These are phyloP conservation scores for Oscarella lobularis DNA, from an alignment of 37 sponge, comb jelly and placozoan genomes.

Conservation along the genomic window DNA sequence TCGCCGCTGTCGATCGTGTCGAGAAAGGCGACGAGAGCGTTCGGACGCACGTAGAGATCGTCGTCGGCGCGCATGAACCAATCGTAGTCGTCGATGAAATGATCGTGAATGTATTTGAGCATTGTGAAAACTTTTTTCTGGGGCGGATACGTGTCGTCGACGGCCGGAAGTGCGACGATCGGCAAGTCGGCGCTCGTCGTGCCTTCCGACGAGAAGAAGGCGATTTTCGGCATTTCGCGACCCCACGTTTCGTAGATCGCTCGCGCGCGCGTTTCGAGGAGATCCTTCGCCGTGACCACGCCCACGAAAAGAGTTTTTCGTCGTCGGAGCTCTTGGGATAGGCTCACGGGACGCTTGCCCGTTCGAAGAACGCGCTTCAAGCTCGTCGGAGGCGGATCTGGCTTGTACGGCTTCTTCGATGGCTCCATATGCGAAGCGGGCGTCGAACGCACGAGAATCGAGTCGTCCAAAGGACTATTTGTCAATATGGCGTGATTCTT, in stretches of 20 bases:
- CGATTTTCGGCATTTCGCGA: slow-evolving; percentile 7
- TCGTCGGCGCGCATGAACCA: slow-evolving; percentile 49
- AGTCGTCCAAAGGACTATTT: too few relatives aligned
- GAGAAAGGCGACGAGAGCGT: slow-evolving; percentile 16
- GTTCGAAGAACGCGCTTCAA: neutral
- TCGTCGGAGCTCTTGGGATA: neutral
- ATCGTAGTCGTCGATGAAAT: slow-evolving; percentile 24
- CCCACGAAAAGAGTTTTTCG: slow-evolving; percentile 45
- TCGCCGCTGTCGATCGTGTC: slow-evolving; percentile 14
- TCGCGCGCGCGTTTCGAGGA: slow-evolving; percentile 22
- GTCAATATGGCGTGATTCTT: too few relatives aligned
- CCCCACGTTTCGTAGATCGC: slow-evolving; percentile 63
- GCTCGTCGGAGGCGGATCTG: too few relatives aligned
- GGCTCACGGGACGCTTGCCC: neutral
- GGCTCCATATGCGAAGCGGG: too few relatives aligned
- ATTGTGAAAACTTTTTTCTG: slow-evolving; percentile 54
- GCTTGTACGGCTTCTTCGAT: too few relatives aligned
- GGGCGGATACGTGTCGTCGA: slow-evolving; percentile 40
- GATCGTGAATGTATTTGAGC: slow-evolving; percentile 44
- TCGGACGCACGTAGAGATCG: slow-evolving; percentile 26
- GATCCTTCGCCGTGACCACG: slow-evolving; percentile 38
- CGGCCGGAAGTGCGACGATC: slow-evolving; percentile 18
- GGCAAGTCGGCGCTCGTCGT: slow-evolving; percentile 12
- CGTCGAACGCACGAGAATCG: too few relatives aligned
- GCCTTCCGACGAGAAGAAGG: slow-evolving; percentile 37